phyloP scores from a whole-genome alignment of 2,113 vertebrate genomes.

The Megaceryle torquata region DNA sequence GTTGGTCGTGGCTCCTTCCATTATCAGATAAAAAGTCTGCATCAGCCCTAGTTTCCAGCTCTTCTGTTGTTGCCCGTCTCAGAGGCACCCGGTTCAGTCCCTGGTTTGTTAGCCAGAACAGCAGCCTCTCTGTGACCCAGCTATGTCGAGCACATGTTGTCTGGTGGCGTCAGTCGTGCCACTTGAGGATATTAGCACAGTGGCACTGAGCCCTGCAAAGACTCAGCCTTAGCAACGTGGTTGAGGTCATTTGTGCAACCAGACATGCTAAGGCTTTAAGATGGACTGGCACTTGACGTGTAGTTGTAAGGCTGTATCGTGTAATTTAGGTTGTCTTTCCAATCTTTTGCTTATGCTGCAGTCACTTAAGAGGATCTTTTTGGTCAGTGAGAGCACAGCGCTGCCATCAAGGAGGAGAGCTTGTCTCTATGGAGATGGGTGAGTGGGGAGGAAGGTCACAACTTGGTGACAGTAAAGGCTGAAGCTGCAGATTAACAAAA shows the following conservation, averaged over 20 bases:
- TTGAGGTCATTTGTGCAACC: not conserved
- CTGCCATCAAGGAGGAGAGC: not conserved
- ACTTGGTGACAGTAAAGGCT: not conserved
- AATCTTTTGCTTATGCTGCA: not conserved
- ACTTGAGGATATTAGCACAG: not conserved
- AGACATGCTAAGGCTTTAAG: not conserved
- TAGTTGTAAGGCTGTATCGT: not conserved
- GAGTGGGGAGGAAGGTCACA: constrained; percentile 9
- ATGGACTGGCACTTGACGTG: not conserved
- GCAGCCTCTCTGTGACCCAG: rapidly evolving
- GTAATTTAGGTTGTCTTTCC: not conserved
- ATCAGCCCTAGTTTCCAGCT: not conserved
- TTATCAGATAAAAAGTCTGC: not conserved
- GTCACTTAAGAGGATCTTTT: not conserved
- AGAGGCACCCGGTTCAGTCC: not conserved
- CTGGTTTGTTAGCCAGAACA: not conserved
- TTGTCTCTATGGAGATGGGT: constrained; percentile 39
- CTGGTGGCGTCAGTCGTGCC: not conserved
- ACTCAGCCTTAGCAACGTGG: not conserved
- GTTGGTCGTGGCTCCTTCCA: not conserved
- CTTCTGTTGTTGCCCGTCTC: not conserved
- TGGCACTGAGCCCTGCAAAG: not conserved
- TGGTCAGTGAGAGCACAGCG: not conserved
- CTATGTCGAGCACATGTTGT: rapidly evolving
- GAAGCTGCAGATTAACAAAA: constrained; percentile 40